Evolutionary conservation across 2,888 invertebrate species (phyloP).

Genomic region (Drosophila mimica): DNA sequence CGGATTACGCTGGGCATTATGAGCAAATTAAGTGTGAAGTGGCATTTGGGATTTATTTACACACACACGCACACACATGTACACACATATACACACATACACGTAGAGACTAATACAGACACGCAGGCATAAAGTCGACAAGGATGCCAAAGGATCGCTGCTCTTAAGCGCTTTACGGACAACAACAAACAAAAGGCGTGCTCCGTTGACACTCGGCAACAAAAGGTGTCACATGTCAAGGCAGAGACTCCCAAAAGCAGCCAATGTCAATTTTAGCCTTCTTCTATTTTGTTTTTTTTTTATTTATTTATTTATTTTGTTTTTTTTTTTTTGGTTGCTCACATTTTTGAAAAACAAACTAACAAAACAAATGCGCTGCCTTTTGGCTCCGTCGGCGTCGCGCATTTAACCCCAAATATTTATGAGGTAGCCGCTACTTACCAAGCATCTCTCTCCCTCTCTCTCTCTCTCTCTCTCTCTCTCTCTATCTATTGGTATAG

Average conservation of each 20-base stretch:
- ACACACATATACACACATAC: neutral
- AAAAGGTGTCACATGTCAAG: constrained; percentile 83
- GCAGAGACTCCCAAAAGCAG: constrained; percentile 39
- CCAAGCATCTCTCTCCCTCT: constrained; percentile 14
- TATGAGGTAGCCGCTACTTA: constrained; percentile 1
- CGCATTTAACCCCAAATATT: constrained; percentile 50
- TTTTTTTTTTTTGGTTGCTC: neutral
- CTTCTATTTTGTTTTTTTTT: neutral
- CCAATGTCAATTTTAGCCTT: constrained; percentile 5
- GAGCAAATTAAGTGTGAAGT: constrained; percentile 83
- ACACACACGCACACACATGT: constrained; percentile 25
- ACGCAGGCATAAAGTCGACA: constrained; percentile 40
- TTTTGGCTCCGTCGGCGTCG: constrained; percentile 37
- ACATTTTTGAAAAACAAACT: constrained; percentile 39
- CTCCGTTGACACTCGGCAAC: constrained; percentile 63
- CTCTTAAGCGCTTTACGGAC: constrained; percentile 55
- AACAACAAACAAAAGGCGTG: constrained; percentile 46
- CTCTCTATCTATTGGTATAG: neutral
- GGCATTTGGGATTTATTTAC: constrained; percentile 74
- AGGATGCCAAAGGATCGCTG: constrained; percentile 40
- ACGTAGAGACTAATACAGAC: constrained; percentile 3
- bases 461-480: neutral
- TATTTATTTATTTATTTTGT: neutral
- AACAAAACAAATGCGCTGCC: constrained; percentile 43
- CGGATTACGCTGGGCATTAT: constrained; percentile 81